Percentiles rank a stretch among this genome's conserved stretches.
Conservation (phyloP, 1,140 invertebrate species). For the Dendrolimus kikuchii region DNA sequence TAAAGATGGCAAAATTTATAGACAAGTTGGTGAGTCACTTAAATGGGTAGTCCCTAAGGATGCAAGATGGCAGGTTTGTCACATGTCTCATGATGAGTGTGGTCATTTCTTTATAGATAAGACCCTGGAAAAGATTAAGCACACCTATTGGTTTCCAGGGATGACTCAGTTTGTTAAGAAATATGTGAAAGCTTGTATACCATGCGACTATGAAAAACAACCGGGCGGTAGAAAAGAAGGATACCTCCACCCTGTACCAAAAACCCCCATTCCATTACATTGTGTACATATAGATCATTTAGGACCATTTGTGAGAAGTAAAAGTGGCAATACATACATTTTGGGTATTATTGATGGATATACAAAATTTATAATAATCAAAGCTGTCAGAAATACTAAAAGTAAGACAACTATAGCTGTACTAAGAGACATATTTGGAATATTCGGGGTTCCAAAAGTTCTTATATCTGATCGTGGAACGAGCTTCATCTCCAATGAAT, state of each 20-base stretch:
- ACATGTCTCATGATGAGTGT: too few species aligned
- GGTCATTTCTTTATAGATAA: constrained; percentile 1
- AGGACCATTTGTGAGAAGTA: constrained; percentile 24
- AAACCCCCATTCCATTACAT: constrained; percentile 21
- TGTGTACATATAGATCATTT: constrained; percentile 24
- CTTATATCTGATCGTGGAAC: constrained; percentile 22
- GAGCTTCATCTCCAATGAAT: constrained; percentile 24
- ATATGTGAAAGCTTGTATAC: constrained; percentile 1
- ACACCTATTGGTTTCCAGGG: constrained; percentile 1
- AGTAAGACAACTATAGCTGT: constrained; percentile 9
- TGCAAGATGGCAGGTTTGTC: too few species aligned
- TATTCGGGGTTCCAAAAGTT: constrained; percentile 16
- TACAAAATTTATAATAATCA: constrained; percentile 23
- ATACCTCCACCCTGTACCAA: constrained; percentile 19
- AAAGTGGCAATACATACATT: constrained; percentile 17
- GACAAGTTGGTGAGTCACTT: too few species aligned
- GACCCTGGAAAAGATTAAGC: neutral
- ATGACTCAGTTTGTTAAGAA: constrained; percentile 3
- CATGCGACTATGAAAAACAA: neutral
- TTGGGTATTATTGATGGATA: constrained; percentile 21
- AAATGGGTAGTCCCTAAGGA: too few species aligned
- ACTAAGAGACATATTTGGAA: constrained; percentile 20
- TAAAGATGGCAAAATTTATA: too few species aligned
- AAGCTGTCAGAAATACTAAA: constrained; percentile 19
- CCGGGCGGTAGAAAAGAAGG: constrained; percentile 12